Conservation (phyloP, 2,888 invertebrate species). For the Pogonocherus hispidulus region DNA sequence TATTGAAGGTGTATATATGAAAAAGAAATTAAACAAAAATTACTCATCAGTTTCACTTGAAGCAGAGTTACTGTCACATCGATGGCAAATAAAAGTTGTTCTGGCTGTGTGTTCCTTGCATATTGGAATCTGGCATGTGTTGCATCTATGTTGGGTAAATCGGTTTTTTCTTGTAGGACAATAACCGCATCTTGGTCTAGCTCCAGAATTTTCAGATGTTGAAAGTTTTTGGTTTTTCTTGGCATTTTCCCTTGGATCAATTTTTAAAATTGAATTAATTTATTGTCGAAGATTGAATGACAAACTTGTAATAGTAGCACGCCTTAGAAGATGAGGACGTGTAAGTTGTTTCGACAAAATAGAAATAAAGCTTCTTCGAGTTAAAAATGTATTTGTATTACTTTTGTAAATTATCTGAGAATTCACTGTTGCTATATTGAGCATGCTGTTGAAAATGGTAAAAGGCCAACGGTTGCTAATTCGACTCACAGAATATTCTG, state of each 20-base stretch:
- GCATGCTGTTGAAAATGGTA: slow-evolving; percentile 47
- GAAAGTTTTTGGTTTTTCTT: slow-evolving; percentile 12
- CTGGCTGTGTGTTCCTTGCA: slow-evolving; percentile 26
- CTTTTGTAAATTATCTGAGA: slow-evolving; percentile 26
- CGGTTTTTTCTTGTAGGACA: slow-evolving; percentile 21
- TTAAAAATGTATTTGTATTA: no score
- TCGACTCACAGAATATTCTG: slow-evolving; percentile 52
- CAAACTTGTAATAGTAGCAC: slow-evolving; percentile 13
- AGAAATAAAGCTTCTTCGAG: background rate
- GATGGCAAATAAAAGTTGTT: slow-evolving; percentile 28
- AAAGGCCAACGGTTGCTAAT: slow-evolving; percentile 52
- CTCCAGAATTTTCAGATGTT: no score
- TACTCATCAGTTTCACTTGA: slow-evolving; percentile 5
- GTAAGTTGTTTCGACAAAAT: slow-evolving; percentile 24
- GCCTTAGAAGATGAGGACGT: slow-evolving; percentile 7
- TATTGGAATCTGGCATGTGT: slow-evolving; percentile 24
- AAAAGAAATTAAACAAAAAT: slow-evolving; percentile 6
- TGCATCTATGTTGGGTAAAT: slow-evolving; percentile 31
- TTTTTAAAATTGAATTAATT: no score
- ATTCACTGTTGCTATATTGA: slow-evolving; percentile 48
- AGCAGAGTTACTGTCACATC: slow-evolving; percentile 19
- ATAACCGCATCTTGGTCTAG: no score
- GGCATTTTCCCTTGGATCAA: slow-evolving; percentile 20
- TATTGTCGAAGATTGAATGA: no score
- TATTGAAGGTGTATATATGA: slow-evolving; percentile 6